These are phyloP conservation scores for Smutsia gigantea DNA, from an alignment of 2,797 vertebrate genomes.

Conservation along the genomic window DNA sequence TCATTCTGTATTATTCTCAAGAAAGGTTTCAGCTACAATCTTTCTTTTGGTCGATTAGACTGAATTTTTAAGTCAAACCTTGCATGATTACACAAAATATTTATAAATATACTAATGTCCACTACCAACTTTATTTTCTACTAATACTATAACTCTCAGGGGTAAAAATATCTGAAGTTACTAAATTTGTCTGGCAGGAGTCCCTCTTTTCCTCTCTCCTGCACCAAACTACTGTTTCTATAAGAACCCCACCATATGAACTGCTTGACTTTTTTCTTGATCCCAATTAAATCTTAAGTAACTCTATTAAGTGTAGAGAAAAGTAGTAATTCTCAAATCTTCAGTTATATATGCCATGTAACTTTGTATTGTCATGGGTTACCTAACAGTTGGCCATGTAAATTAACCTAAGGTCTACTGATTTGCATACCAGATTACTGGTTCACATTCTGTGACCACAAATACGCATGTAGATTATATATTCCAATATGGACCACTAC, in stretches of 20 bases:
- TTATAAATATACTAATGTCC: constrained; percentile 21
- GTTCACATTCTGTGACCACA: not conserved
- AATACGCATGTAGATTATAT: not conserved
- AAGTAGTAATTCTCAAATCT: not conserved
- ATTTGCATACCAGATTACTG: not conserved
- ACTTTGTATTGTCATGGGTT: not conserved
- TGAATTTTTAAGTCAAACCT: constrained; percentile 45
- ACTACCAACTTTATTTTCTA: constrained; percentile 5
- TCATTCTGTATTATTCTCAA: constrained; percentile 15
- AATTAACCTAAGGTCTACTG: not conserved
- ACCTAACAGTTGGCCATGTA: not conserved
- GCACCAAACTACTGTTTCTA: not conserved
- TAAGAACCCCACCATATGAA: not conserved
- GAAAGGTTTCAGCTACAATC: not conserved
- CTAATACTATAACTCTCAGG: not conserved
- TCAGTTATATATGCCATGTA: not conserved
- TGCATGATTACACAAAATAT: constrained; percentile 8
- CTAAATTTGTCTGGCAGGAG: not conserved
- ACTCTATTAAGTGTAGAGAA: not conserved
- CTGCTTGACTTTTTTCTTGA: not conserved
- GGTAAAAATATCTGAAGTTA: constrained; percentile 19
- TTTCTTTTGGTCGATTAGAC: not conserved
- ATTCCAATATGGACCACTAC: not conserved
- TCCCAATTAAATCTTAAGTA: constrained; percentile 3
- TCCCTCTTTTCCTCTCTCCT: not conserved